Conservation (phyloP, 2,797 vertebrate species). For the Limosa lapponica region DNA sequence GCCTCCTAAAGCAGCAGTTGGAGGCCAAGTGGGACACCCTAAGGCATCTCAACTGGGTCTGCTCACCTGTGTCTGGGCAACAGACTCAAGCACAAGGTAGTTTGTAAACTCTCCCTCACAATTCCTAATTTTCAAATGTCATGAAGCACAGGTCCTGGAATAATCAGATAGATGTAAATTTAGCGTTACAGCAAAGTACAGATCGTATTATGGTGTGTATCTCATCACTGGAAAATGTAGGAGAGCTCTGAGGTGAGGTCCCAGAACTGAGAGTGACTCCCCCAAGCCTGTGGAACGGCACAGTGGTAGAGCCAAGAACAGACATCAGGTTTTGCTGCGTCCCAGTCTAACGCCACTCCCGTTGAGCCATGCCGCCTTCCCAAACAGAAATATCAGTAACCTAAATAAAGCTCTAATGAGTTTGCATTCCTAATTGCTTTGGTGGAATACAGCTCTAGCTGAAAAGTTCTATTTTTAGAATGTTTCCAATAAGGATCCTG, state of each 20-base stretch:
- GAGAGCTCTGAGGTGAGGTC: background rate
- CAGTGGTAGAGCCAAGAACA: background rate
- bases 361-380: background rate
- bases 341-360: background rate
- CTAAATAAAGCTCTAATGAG: background rate
- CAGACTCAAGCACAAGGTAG: fast-evolving
- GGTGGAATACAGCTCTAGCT: background rate
- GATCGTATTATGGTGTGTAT: too few species aligned
- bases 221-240: background rate
- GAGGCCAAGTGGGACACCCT: background rate
- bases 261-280: fast-evolving
- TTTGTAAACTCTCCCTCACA: background rate
- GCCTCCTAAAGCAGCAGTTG: background rate
- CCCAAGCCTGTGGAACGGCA: background rate
- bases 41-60: background rate
- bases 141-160: background rate
- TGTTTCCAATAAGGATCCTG: background rate
- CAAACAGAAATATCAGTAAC: background rate
- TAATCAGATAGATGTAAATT: background rate
- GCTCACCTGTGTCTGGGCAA: background rate
- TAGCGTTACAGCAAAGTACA: background rate
- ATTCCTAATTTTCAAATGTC: background rate
- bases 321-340: fast-evolving
- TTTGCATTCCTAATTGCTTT: background rate
- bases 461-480: constrained; percentile 41